Conservation (phyloP, 1,140 invertebrate genomes). For the Zaprionus camerounensis region DNA sequence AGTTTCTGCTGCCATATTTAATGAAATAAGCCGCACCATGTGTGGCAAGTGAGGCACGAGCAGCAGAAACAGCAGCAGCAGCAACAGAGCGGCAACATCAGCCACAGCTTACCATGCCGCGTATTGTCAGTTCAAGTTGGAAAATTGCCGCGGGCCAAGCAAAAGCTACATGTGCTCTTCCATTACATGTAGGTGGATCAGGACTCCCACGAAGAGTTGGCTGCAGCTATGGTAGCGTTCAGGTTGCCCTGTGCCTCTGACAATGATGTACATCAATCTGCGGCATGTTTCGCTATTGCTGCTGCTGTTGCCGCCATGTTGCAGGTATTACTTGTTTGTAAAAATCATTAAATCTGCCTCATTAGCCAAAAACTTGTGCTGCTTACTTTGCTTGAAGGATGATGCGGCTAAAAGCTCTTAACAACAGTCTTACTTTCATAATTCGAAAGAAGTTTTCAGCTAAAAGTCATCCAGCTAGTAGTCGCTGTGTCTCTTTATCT, state of each 20-base stretch:
- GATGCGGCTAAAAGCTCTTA: conserved; percentile 35
- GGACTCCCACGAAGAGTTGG: not conserved
- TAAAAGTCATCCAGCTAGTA: not conserved
- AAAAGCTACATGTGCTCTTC: conserved; percentile 25
- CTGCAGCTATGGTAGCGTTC: not conserved
- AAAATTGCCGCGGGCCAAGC: conserved; percentile 57
- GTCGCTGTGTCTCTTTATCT: too few species aligned
- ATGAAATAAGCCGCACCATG: conserved; percentile 61
- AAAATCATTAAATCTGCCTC: conserved; percentile 73
- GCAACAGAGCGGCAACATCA: too few species aligned
- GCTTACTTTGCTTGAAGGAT: not conserved
- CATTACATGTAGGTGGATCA: conserved; percentile 1
- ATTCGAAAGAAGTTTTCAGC: not conserved
- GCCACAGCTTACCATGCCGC: not conserved
- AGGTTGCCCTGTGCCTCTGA: not conserved
- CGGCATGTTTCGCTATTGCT: conserved; percentile 18
- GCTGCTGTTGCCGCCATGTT: conserved; percentile 16
- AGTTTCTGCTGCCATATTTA: conserved; percentile 58
- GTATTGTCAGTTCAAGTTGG: conserved; percentile 37
- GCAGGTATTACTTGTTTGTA: conserved; percentile 63
- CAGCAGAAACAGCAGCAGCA: not conserved
- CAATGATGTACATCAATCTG: conserved; percentile 55
- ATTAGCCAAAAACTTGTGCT: conserved; percentile 63
- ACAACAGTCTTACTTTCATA: conserved; percentile 27
- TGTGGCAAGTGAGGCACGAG: conserved; percentile 23